A percentile compares a stretch with the other conserved stretches of the same genome.
These are phyloP conservation scores for Anthoptus insignis DNA, from an alignment of 2,888 invertebrate species.

Conservation along the genomic window DNA sequence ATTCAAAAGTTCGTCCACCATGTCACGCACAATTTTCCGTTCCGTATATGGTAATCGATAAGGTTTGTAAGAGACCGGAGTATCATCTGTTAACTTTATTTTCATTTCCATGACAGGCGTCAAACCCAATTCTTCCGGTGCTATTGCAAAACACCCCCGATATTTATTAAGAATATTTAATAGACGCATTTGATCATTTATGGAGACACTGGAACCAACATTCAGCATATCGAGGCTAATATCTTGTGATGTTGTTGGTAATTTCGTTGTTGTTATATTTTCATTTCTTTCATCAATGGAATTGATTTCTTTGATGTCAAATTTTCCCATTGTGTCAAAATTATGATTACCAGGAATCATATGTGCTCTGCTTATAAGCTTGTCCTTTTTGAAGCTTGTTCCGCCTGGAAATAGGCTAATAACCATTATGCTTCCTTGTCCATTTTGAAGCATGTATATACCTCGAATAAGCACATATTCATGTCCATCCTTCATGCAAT, in stretches of 20 bases:
- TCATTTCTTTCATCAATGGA: background rate
- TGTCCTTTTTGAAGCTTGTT: background rate
- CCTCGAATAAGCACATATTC: background rate
- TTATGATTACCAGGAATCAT: background rate
- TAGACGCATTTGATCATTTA: background rate
- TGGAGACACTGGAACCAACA: background rate
- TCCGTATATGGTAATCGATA: background rate
- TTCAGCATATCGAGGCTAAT: background rate
- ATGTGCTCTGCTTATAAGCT: background rate
- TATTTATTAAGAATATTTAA: constrained; percentile 11
- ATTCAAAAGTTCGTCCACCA: background rate
- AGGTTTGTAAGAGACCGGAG: background rate
- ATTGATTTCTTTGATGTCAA: background rate
- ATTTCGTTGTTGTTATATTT: no score
- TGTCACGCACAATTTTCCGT: background rate
- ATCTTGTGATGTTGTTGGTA: background rate
- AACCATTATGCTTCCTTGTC: background rate
- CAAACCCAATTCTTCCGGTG: constrained; percentile 33
- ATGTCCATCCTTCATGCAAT: background rate
- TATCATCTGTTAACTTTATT: constrained; percentile 2
- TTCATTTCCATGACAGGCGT: constrained; percentile 25
- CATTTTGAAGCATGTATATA: background rate
- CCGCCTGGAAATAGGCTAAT: background rate
- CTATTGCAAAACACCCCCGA: constrained; percentile 38
- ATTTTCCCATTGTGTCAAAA: background rate